phyloP scores from a whole-genome alignment of 2,888 invertebrate species.

The Apotomis betuletana region DNA sequence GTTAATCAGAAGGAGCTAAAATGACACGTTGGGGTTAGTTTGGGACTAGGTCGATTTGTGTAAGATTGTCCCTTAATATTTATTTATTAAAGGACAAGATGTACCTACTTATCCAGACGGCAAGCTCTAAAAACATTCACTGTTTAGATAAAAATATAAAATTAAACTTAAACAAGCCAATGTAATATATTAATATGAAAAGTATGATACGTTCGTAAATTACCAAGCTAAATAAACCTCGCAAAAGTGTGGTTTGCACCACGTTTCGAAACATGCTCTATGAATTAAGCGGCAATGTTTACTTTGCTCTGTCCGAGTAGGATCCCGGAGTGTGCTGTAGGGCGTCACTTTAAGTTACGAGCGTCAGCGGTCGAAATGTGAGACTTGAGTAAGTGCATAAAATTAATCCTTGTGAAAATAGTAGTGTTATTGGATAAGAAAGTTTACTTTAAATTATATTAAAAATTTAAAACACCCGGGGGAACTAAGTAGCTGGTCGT shows the following conservation, averaged over 20 bases:
- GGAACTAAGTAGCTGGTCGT: too few species aligned
- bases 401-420: not conserved
- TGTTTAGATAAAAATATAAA: not conserved
- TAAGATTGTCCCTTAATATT: too few species aligned
- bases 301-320: conserved; percentile 50
- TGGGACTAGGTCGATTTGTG: too few species aligned
- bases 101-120: too few species aligned
- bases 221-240: conserved; percentile 29
- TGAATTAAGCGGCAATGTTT: conserved; percentile 49
- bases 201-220: conserved; percentile 11
- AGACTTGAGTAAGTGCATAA: not conserved
- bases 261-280: conserved; percentile 51
- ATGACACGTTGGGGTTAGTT: too few species aligned
- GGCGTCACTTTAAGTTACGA: conserved; percentile 31
- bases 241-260: not conserved
- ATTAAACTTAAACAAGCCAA: not conserved
- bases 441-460: too few species aligned
- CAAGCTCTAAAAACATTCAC: too few species aligned
- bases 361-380: conserved; percentile 8
- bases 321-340: conserved; percentile 43
- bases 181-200: conserved; percentile 7
- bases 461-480: too few species aligned
- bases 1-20: too few species aligned
- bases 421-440: too few species aligned
- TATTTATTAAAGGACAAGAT: too few species aligned